Base-by-base conservation (phyloP, 2,888 invertebrate species). In the Hydriomena furcata region DNA sequence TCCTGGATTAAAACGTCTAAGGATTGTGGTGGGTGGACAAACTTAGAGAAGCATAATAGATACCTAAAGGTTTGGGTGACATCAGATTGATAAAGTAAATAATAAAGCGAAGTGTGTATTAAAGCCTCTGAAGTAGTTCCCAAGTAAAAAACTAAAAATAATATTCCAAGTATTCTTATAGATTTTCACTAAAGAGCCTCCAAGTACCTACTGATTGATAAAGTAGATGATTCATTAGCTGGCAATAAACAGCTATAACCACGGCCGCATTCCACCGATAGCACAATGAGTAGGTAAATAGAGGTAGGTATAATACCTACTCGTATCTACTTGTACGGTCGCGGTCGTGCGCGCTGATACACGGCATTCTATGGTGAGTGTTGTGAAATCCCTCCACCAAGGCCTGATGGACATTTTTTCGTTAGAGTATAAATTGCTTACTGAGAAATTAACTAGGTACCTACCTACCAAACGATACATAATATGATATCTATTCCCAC, bases 221-320 rank as follows among this genome's bases (percentile, higher is more conserved):
- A 79, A 76, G 65, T 69, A 73, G 80, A 83, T 84, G 84, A 85
- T 73, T 86, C 84, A 87, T 84, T 82, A 79, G 64, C 67, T 66
- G 63, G 70, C 62, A 71, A 71, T 76, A 76, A 73, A 78, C 76
- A 69, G 66, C 73, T 71, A 71, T 71, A 73, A 66, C 66, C 68
- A 65, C 82, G 79, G 78, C 82, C 84, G 84, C 87, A 87, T 87
- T 87, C 85, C 81, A 64, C 56, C 70, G 82, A 84, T 85, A 83
- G 76, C 73, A 75, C 66, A 72, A 66, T 67, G 72, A 68, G 66
- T 74, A 68, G 56, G 68, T 72, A 76, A 73, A 73, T 71, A 75
- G 65, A 65, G 67, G 61, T 62, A 67, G 63, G 67, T 62, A 65
- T 64, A 65, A 58, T 60, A 52, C 55, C 50, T 56, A 57, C 52